phyloP scores from a whole-genome alignment of 37 sponge, comb jelly and placozoan species.

The Sycon ciliatum region DNA sequence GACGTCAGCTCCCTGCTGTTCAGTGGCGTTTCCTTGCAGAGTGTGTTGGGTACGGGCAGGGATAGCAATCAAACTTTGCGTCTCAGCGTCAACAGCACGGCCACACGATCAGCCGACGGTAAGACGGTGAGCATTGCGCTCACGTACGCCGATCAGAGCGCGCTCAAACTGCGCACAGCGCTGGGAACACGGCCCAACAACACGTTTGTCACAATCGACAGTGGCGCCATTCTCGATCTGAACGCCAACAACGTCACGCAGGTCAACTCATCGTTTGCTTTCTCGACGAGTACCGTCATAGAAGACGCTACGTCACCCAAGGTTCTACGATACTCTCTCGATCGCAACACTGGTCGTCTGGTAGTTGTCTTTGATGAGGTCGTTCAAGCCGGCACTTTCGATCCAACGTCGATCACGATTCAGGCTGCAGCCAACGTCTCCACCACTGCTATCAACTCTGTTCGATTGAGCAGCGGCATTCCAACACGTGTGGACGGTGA shows the following conservation, averaged over 20 bases:
- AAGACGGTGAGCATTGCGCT: background rate
- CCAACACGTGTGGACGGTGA: constrained; percentile 21
- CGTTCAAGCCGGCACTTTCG: constrained; percentile 22
- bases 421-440: background rate
- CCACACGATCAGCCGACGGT: background rate
- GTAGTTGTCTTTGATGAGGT: constrained; percentile 71
- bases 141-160: constrained; percentile 31
- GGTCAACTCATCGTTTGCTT: constrained; percentile 17
- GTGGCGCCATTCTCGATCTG: constrained; percentile 47
- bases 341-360: constrained; percentile 39
- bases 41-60: background rate
- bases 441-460: constrained; percentile 22
- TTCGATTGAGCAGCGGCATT: constrained; percentile 28
- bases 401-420: background rate
- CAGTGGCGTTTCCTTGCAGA: constrained; percentile 34
- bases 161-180: constrained; percentile 36
- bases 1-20: constrained; percentile 33
- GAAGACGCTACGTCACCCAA: constrained; percentile 45
- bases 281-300: constrained; percentile 37
- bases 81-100: background rate
- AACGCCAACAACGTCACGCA: constrained; percentile 26
- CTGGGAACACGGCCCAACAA: constrained; percentile 52
- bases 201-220: constrained; percentile 51
- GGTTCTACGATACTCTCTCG: constrained; percentile 45
- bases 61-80: background rate